Evolutionary conservation across 2,797 vertebrate species (phyloP).

Genomic region (Novumbra hubbsi): DNA sequence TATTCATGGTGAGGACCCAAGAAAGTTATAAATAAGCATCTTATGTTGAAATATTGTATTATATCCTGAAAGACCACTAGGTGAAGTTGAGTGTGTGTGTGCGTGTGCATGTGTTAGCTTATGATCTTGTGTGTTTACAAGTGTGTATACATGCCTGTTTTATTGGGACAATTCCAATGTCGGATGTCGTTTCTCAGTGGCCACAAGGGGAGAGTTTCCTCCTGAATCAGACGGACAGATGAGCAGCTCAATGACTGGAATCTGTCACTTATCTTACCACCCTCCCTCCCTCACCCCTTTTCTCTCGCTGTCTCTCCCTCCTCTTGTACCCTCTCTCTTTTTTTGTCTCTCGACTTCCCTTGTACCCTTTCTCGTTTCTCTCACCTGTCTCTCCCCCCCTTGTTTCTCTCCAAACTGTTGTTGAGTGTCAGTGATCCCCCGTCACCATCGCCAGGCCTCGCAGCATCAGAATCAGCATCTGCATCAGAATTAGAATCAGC

Average conservation of each 20-base stretch:
- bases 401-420: slow-evolving; percentile 3
- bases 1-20: background rate
- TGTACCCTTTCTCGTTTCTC: background rate
- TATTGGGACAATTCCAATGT: background rate
- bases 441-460: background rate
- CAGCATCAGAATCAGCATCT: background rate
- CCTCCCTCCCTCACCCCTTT: background rate
- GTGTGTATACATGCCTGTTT: background rate
- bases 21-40: background rate
- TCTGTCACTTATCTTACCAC: background rate
- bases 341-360: background rate
- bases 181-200: slow-evolving; percentile 22
- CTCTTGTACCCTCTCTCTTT: background rate
- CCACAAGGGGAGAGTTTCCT: slow-evolving; percentile 10
- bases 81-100: background rate
- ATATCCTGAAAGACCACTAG: too few species aligned
- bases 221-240: slow-evolving; percentile 22
- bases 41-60: background rate
- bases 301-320: background rate
- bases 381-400: too few species aligned
- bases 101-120: background rate
- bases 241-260: slow-evolving; percentile 30
- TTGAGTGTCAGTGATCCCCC: slow-evolving; percentile 1
- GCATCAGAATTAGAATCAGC: too few species aligned
- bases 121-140: background rate